Base-by-base conservation (phyloP, 2,113 vertebrate species). In the Chloroceryle aenea region DNA sequence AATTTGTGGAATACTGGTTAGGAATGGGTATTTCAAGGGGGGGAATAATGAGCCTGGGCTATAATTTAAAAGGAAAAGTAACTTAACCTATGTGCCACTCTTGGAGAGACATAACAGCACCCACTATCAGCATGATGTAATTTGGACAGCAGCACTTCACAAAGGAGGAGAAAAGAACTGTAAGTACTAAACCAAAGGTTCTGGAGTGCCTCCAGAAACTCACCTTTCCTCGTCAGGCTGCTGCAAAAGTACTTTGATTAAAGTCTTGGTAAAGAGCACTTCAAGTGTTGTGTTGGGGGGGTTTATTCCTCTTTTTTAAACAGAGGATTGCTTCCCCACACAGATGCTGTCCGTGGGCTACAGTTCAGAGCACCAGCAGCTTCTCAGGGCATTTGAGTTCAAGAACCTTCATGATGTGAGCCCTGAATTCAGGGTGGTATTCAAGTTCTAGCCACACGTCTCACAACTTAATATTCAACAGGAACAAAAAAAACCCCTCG, bases 111-210 rank as follows among this genome's bases (percentile, higher is more conserved):
- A 3, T 0, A 71, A 15, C 55, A 3, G 3, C 38, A 25, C 4
- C 4, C 45, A 21, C 0, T 4, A 32, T 52, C 3, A 27, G 19
- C 4, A 50, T 16, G 16, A 14, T 14, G 14, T 6, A 0, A 48
- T 27, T 9, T 30, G 48, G 43, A 50, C 48, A 81, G 47, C 22
- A 87, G 2, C 6, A 32, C 26, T 50, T 80, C 61, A 83, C 53
- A 52, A 21, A 48, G 15, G 32, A 79, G 21, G 23, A 9, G 42
- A 56, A 85, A 53, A 18, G 1, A 10, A 32, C 21, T 42, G 0
- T 5, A 79, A 73, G 4, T 1, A 64, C 23, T 21, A 19, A 82
- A 87, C 16, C 6, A 61, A 68, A 56, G 9, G 14, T 26, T 82
- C 40, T 40, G 36, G 32, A 27, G 19, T 0, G 1, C 40, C 47